Evolutionary conservation across 1,140 invertebrate species (phyloP), one percentile per base, ranked within the genome.

Genomic region (Protaetia brevitarsis): DNA sequence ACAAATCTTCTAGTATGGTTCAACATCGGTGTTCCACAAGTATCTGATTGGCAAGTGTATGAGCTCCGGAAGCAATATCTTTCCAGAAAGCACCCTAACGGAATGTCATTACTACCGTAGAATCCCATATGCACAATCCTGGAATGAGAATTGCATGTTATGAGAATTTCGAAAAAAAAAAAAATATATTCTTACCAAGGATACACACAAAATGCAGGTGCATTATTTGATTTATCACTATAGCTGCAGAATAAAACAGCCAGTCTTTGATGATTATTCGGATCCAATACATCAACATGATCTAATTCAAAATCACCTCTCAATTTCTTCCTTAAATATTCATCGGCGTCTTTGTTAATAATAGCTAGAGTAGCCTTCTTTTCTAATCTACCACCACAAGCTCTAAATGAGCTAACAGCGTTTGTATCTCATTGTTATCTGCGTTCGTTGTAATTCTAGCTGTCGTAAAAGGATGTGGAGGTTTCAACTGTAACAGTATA

Each of bases 221-320:
- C 87, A 74, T 94, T 92, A 19, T 86, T 82, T 0, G 91, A 93
- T 41, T 88, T 87, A 67, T 86, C 86, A 63, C 93, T 91, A 75
- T 93, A 97, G 77, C 93, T 97, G 75, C 94, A 97, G 76, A 98
- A 95, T 27, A 98, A 81, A 27, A 98, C 89, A 4, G 92, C 87
- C 6, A 99, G 79, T 34, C 87, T 80, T 81, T 99, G 96, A 80
- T 98, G 96, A 78, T 90, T 90, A 51, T 84, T 84, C 0, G 92
- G 89, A 76, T 95, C 90, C 1, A 98, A 79, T 21, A 93, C 93
- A 79, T 98, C 96, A 6, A 66, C 16, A 61, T 61, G 13, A 61
- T 28, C 34, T 16, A 41, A 34, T 61, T 60, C 85, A 74, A 51
- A 69, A 23, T 51, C 41, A 73, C 13, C 74, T 60, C 37, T 70